Evolutionary conservation across 2,888 invertebrate species (phyloP), one percentile per base, ranked within the genome.

Genomic region (Emesis furor): DNA sequence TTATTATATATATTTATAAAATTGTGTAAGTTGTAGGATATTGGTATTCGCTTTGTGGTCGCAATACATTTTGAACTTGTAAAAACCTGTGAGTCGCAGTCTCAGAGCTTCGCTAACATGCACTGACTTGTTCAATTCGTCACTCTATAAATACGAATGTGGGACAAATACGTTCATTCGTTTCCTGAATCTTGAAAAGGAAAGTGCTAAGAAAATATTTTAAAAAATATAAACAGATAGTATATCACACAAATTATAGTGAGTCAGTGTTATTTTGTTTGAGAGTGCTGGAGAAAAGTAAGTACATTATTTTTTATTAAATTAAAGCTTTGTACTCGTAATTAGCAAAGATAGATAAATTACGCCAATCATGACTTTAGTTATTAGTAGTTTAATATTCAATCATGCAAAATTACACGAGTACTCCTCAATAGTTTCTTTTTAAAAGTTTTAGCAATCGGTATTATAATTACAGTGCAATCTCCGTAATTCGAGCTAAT

Each of bases 1-100:
- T 32, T 83, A 83, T 79, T 76, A 79, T 83, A 74, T 77, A 79
- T 79, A 79, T 79, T 83, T 79, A 80, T 79, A 77, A 83, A 80
- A 80, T 75, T 80, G 79, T 83, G 77, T 75, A 79, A 35, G 35
- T 35, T 35, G 35, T 35, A 35, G 6, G 35, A 35, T 35, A 68
- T 83, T 79, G 76, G 82, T 76, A 76, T 79, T 83, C 76, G 76
- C 81, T 77, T 81, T 81, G 76, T 73, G 81, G 67, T 79, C 74
- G 69, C 79, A 79, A 79, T 74, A 79, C 73, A 73, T 79, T 79
- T 79, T 73, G 79, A 79, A 82, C 78, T 82, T 82, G 67, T 82
- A 78, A 78, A 82, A 82, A 75, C 75, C 78, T 81, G 78, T 76
- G 73, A 75, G 80, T 80, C 76, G 73, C 76, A 80, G 76, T 80